These are phyloP conservation scores for Dermochelys coriacea DNA, from an alignment of 2,797 vertebrate species.

Conservation along the genomic window DNA sequence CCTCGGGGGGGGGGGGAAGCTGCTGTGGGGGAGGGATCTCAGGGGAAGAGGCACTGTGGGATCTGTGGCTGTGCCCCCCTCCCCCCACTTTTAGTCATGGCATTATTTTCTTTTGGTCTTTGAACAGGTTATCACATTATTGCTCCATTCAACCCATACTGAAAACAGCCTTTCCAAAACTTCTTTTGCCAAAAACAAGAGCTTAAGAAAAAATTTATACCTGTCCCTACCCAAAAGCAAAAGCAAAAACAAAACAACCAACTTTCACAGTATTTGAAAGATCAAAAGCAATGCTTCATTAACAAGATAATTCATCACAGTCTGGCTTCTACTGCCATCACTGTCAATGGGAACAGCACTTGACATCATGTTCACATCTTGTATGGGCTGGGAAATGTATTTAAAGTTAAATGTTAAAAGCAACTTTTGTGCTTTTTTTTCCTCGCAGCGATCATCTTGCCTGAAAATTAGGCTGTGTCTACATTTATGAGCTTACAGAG, in stretches of 20 bases:
- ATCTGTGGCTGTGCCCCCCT: too few relatives aligned
- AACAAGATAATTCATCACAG: background rate
- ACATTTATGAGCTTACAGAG: too few relatives aligned
- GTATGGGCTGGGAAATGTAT: background rate
- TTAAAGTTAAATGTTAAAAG: background rate
- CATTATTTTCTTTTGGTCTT: background rate
- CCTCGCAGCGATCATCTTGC: background rate
- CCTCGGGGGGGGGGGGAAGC: too few relatives aligned
- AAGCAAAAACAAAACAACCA: too few relatives aligned
- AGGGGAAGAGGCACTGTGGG: too few relatives aligned
- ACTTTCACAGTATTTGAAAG: background rate
- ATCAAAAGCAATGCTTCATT: background rate
- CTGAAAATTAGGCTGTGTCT: background rate
- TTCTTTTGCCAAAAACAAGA: background rate
- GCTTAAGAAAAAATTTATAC: background rate
- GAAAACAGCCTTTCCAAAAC: background rate
- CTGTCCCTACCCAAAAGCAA: background rate
- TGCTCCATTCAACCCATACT: background rate
- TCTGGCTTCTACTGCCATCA: background rate
- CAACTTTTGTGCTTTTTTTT: background rate
- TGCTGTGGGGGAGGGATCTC: too few relatives aligned
- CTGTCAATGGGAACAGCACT: background rate
- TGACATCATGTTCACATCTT: background rate
- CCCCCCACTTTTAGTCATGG: background rate
- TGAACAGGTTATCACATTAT: background rate